A percentile compares a stretch with the other conserved stretches of the same genome.
phyloP scores from a whole-genome alignment of 1,140 invertebrate genomes.

The Oreohelix idahoensis region DNA sequence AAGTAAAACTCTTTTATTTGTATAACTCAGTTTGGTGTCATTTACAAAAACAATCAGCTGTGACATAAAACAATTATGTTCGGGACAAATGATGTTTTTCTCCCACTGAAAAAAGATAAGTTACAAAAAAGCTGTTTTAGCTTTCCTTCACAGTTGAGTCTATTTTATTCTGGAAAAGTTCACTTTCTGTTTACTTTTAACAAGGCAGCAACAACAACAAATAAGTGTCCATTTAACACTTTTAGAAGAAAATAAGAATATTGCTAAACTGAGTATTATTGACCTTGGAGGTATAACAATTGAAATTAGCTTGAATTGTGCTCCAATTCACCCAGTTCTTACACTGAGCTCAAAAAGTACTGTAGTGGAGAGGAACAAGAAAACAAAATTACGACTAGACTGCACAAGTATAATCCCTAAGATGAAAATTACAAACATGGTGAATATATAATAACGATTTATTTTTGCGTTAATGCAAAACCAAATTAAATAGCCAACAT shows the following conservation, averaged over 20 bases:
- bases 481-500: too few relatives aligned
- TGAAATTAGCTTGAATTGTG: background rate
- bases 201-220: constrained; percentile 31
- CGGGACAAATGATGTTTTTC: too few relatives aligned
- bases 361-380: too few relatives aligned
- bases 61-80: too few relatives aligned
- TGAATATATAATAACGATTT: too few relatives aligned
- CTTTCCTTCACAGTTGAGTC: background rate
- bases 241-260: constrained; percentile 25
- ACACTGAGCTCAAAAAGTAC: too few relatives aligned
- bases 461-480: too few relatives aligned
- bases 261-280: constrained; percentile 38
- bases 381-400: background rate
- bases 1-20: too few relatives aligned
- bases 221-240: constrained; percentile 17
- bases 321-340: too few relatives aligned
- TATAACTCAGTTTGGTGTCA: too few relatives aligned
- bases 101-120: too few relatives aligned
- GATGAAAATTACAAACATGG: background rate
- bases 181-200: background rate
- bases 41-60: too few relatives aligned
- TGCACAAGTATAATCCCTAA: background rate
- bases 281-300: constrained; percentile 17
- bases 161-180: background rate
- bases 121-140: background rate